phyloP scores from a whole-genome alignment of 2,888 invertebrate genomes.

The Tethea ocularis region DNA sequence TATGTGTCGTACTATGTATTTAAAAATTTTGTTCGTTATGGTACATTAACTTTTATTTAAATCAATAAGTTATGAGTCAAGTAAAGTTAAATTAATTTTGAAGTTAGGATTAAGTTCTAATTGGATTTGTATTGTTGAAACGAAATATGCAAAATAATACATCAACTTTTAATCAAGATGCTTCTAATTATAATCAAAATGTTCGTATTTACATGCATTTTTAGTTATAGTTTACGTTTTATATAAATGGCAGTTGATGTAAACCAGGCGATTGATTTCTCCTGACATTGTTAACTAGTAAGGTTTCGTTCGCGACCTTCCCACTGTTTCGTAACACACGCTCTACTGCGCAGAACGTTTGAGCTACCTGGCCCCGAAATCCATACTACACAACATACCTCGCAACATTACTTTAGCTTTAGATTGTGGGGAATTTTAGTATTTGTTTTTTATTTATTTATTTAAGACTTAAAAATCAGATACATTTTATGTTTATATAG shows the following conservation, averaged over 20 bases:
- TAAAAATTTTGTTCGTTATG: background rate
- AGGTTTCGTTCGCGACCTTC: slow-evolving; percentile 59
- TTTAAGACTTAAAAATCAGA: no score
- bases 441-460: no score
- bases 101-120: no score
- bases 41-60: no score
- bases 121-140: no score
- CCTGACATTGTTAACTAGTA: slow-evolving; percentile 53
- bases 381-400: background rate
- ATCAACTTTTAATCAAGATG: no score
- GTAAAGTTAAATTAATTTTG: no score
- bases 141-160: no score
- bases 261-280: slow-evolving; percentile 46
- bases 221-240: background rate
- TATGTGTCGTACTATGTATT: background rate
- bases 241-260: slow-evolving; percentile 19
- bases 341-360: slow-evolving; percentile 25
- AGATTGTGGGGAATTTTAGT: background rate
- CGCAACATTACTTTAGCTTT: background rate
- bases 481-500: no score
- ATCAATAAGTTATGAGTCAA: no score
- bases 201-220: background rate
- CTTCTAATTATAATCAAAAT: no score
- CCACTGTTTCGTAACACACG: slow-evolving; percentile 28
- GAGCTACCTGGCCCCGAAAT: background rate